Base-by-base conservation (phyloP, 2,797 vertebrate species). In the Lates japonicus region DNA sequence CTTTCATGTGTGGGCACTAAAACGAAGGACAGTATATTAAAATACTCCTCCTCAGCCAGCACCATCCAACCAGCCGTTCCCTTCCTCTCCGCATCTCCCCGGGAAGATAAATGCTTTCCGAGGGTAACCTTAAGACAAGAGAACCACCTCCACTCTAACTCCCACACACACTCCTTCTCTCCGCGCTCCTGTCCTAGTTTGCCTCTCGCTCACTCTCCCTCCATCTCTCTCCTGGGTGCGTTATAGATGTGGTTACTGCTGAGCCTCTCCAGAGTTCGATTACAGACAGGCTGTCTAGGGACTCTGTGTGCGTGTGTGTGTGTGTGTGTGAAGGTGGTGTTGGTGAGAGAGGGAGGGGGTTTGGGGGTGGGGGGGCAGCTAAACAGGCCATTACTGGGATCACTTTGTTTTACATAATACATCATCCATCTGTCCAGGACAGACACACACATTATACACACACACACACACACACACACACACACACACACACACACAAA, bases 371-470 rank as follows among this genome's bases (percentile, higher is more conserved):
- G 78, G 67, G 61, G 77, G 41, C 84, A 82, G 92, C 90, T 93
- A 94, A 94, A 94, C 90, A 92, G 92, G 89, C 91, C 92, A 94
- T 93, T 92, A 95, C 92, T 85, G 82, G 92, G 93, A 95, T 94
- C 86, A 93, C 91, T 94, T 92, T 94, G 91, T 93, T 94, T 95
- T 95, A 94, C 94, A 95, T 95, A 94, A 95, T 94, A 91, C 90
- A 95, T 94, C 88, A 91, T 91, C 94, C 94, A 95, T 95, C 94
- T 95, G 95, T 93, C 92, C 93, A 88, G 89, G 51, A 83, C 72
- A 73, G 58, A 73, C 80, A 77, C 51, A 78, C 55, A 61, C 68
- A 51, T 20, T 31, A 16, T 35, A 20, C 29, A 54, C 51, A 17
- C 61, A 70, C 51, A 62, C 71, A 81, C 69, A 77, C 51, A 70